Conservation (phyloP, 1,140 invertebrate genomes). For the Pomacea maculata region DNA sequence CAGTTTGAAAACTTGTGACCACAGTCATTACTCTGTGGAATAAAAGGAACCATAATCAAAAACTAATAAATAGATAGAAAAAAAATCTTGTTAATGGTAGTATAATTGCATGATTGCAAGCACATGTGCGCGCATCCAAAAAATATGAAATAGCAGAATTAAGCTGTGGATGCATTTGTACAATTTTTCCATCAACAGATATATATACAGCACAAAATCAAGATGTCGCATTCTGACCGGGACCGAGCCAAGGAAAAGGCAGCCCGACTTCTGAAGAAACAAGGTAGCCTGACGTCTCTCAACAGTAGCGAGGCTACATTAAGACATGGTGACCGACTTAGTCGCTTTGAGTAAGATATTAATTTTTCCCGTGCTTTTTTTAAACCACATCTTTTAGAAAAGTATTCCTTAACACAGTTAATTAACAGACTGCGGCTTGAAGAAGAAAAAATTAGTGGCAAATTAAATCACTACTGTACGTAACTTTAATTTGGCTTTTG, state of each 20-base stretch:
- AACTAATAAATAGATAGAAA: no score
- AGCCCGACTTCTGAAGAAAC: slow-evolving; percentile 58
- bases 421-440: no score
- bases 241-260: slow-evolving; percentile 58
- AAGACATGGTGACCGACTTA: slow-evolving; percentile 26
- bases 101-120: no score
- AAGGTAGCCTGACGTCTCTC: slow-evolving; percentile 57
- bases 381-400: background rate
- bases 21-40: no score
- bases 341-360: slow-evolving; percentile 44
- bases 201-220: background rate
- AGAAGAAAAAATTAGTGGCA: background rate
- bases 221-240: slow-evolving; percentile 32
- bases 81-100: no score
- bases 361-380: background rate
- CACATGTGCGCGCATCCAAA: no score
- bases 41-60: no score
- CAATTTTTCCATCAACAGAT: background rate
- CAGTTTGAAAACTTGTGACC: no score
- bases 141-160: background rate
- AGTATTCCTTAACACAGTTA: no score
- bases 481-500: background rate
- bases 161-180: background rate
- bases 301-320: slow-evolving; percentile 44
- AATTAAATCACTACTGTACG: background rate